These are phyloP conservation scores for Pavo muticus DNA, from an alignment of 2,113 vertebrate species.

Conservation along the genomic window DNA sequence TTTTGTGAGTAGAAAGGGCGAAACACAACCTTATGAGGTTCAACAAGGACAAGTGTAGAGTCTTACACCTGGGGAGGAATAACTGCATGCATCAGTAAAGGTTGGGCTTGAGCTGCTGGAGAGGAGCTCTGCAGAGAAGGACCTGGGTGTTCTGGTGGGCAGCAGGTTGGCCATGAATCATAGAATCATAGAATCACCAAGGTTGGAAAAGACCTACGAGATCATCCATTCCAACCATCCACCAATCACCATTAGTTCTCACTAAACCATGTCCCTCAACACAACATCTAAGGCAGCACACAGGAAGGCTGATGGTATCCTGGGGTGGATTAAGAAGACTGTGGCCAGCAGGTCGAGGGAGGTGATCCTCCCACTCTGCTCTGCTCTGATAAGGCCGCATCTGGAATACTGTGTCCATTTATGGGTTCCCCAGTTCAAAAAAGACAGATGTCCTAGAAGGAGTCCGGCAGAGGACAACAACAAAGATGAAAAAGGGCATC, in stretches of 20 bases:
- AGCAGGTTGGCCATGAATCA: no score
- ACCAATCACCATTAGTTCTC: no score
- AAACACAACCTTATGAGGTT: neutral
- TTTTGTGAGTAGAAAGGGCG: neutral
- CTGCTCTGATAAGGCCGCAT: no score
- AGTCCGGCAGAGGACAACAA: neutral
- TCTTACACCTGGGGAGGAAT: neutral
- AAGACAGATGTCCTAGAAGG: neutral
- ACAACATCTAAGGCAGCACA: no score
- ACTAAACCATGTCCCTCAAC: no score
- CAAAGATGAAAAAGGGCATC: neutral
- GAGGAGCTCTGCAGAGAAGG: neutral
- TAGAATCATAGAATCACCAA: no score
- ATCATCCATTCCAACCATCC: no score
- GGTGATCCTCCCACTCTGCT: neutral
- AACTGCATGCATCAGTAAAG: neutral
- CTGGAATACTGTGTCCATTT: neutral
- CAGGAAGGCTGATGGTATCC: neutral
- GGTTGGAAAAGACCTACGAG: no score
- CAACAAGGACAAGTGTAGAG: neutral
- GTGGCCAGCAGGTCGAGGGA: neutral
- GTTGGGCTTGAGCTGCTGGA: neutral
- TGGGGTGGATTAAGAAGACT: neutral
- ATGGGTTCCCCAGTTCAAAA: neutral
- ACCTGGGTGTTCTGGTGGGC: neutral